Conservation (phyloP, 1,140 invertebrate genomes). For the Palaemon carinicauda region DNA sequence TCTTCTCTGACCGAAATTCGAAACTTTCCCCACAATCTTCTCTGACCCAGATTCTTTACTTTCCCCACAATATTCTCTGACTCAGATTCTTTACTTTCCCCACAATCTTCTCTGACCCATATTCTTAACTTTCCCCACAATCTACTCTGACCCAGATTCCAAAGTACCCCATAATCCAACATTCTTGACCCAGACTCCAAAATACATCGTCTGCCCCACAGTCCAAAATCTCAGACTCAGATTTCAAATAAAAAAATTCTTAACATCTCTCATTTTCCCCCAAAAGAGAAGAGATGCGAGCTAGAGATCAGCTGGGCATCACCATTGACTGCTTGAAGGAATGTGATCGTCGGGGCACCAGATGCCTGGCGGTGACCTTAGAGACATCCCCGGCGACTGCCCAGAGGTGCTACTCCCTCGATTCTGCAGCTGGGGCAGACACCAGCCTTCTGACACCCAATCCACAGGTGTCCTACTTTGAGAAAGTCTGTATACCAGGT, state of each 20-base stretch:
- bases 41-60: too few relatives aligned
- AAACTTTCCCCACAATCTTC: too few relatives aligned
- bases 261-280: background rate
- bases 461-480: constrained; percentile 66
- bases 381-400: constrained; percentile 62
- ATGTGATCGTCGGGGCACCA: constrained; percentile 65
- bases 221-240: too few relatives aligned
- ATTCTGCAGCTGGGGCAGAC: constrained; percentile 64
- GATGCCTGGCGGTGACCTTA: constrained; percentile 65
- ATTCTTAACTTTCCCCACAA: too few relatives aligned
- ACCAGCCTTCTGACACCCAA: constrained; percentile 63
- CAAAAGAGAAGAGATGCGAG: constrained; percentile 55
- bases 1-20: too few relatives aligned
- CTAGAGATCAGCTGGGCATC: constrained; percentile 64
- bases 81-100: too few relatives aligned
- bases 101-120: too few relatives aligned
- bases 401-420: constrained; percentile 66
- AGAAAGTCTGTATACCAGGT: constrained; percentile 67
- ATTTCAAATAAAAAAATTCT: background rate
- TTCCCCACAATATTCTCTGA: too few relatives aligned
- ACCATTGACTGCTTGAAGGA: constrained; percentile 66
- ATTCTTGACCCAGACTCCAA: background rate
- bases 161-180: background rate
- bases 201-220: too few relatives aligned
- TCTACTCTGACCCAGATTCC: background rate